Evolutionary conservation across 1,140 invertebrate species (phyloP).

Genomic region (Cyrtorhinus lividipennis): DNA sequence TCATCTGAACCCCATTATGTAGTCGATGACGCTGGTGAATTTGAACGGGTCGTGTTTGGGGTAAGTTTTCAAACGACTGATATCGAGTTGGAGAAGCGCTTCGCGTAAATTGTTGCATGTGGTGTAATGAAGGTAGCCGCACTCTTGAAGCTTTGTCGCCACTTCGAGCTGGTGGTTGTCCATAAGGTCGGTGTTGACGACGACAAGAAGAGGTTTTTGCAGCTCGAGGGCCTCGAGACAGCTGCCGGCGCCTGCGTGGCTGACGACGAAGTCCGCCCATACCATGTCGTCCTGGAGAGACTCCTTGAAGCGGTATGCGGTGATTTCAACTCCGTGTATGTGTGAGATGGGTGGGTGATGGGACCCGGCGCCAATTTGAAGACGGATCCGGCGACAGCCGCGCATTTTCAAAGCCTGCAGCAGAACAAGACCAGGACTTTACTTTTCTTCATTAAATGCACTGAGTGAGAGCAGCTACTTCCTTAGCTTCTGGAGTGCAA

Average conservation of each 20-base stretch:
- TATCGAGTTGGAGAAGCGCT: conserved; percentile 41
- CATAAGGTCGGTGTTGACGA: conserved; percentile 86
- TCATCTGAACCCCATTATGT: conserved; percentile 37
- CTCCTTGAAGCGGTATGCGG: conserved; percentile 48
- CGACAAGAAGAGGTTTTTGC: conserved; percentile 72
- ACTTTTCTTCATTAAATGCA: too few species aligned
- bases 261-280: conserved; percentile 70
- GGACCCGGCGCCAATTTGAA: conserved; percentile 64
- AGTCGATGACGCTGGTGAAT: conserved; percentile 43
- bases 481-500: too few species aligned
- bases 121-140: conserved; percentile 60
- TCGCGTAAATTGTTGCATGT: conserved; percentile 44
- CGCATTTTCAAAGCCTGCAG: conserved; percentile 42
- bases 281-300: conserved; percentile 52
- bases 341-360: conserved; percentile 30
- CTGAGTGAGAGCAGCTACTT: too few species aligned
- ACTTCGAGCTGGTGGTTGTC: conserved; percentile 91
- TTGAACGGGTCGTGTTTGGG: conserved; percentile 35
- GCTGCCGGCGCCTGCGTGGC: conserved; percentile 89
- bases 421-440: too few species aligned
- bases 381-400: conserved; percentile 49
- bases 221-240: conserved; percentile 71
- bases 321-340: conserved; percentile 31
- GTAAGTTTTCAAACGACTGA: conserved; percentile 41
- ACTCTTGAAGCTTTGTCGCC: conserved; percentile 58